Evolutionary conservation across 2,113 vertebrate species (phyloP).

Genomic region (Aspiorhynchus laticeps): DNA sequence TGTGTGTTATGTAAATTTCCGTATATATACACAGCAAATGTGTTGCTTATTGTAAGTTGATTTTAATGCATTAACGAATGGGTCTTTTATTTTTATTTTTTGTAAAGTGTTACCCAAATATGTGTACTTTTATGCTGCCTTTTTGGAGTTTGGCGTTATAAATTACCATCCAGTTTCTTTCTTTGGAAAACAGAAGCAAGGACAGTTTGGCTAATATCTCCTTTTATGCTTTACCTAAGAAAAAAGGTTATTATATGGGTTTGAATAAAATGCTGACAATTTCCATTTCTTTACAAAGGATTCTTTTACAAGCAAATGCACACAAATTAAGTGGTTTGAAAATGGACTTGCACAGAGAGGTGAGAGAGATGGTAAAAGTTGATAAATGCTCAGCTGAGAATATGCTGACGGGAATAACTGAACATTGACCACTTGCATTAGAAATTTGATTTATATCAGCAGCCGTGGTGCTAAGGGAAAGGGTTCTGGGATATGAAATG

Average conservation of each 20-base stretch:
- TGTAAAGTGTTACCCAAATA: background rate
- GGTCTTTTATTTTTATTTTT: too few relatives aligned
- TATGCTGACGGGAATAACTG: constrained; percentile 72
- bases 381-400: constrained; percentile 75
- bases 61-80: background rate
- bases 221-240: background rate
- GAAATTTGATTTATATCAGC: constrained; percentile 74
- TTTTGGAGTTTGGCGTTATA: background rate
- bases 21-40: too few relatives aligned
- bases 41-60: too few relatives aligned
- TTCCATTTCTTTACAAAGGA: constrained; percentile 54
- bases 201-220: background rate
- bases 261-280: background rate
- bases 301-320: constrained; percentile 61
- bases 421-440: constrained; percentile 74
- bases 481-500: constrained; percentile 60
- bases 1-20: too few relatives aligned
- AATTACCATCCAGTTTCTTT: background rate
- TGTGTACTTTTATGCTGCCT: background rate
- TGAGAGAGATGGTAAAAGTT: constrained; percentile 73
- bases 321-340: constrained; percentile 75
- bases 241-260: background rate
- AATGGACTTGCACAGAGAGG: constrained; percentile 65
- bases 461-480: constrained; percentile 64
- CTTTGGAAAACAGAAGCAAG: background rate